Evolutionary conservation across 2,888 invertebrate genomes (phyloP).

Genomic region (Mylabris sibirica): DNA sequence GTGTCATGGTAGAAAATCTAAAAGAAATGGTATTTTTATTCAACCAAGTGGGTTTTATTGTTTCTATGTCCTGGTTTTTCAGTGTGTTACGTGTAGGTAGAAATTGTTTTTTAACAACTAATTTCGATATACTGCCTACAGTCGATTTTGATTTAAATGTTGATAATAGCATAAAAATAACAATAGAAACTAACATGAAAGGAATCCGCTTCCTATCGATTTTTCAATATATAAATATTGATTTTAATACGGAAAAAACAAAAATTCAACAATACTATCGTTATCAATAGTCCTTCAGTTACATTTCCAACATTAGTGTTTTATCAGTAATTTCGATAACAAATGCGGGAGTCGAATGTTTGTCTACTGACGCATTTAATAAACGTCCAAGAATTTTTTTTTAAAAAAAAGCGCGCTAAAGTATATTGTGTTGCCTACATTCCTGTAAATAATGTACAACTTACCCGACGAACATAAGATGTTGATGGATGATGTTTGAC

Average conservation of each 20-base stretch:
- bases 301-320: background rate
- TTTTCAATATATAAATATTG: background rate
- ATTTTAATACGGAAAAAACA: background rate
- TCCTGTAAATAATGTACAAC: conserved; percentile 49
- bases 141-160: background rate
- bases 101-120: conserved; percentile 1
- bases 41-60: conserved; percentile 20
- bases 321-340: background rate
- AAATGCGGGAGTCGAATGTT: background rate
- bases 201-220: background rate
- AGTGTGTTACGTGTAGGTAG: conserved; percentile 10
- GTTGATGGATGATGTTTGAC: conserved; percentile 94
- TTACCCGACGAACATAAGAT: conserved; percentile 86
- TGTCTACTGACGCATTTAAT: background rate
- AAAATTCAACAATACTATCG: background rate
- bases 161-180: background rate
- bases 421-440: conserved; percentile 6
- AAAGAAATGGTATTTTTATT: background rate
- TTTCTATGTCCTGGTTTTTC: background rate
- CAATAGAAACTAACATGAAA: background rate
- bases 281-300: background rate
- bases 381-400: background rate
- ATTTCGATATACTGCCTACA: background rate
- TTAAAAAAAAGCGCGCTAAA: background rate
- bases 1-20: background rate